Evolutionary conservation across 1,140 invertebrate genomes (phyloP), one percentile per base, ranked within the genome.

Genomic region (Trichonephila clavipes): DNA sequence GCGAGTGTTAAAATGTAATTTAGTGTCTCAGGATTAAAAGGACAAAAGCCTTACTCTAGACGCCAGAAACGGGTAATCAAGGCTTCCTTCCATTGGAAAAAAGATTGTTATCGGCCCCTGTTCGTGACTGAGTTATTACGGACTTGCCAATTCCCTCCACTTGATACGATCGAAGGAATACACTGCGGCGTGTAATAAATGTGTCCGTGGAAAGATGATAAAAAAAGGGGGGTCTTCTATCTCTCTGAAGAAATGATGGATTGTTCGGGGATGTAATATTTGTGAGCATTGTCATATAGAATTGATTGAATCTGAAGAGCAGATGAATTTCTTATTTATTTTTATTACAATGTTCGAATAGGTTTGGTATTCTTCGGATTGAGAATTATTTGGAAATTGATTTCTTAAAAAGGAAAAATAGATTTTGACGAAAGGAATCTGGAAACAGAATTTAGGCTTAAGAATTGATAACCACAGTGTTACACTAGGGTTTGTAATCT

Each of bases 1-100:
- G 72, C 34, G 72, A 77, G 72, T 77, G 72, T 77, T 77, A 77
- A 77, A 77, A 77, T 34, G 72, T 77, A 77, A 77, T 77, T 77
- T 77, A 28, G 16, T 40, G 72, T 40, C 72, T 77, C 24, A 10
- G 72, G 72, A 77, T 77, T 77, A 77, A 77, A 77, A 77, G 72
- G 72, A 77, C 72, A 19, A 77, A 77, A 34, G 72, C 72, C 72
- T 77, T 24, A 14, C 34, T 34, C 72, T 28, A 34, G 72, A 77
- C 16, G 72, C 72, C 28, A 34, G 28, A 77, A 77, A 40, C 72
- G 5, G 72, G 72, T 77, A 77, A 77, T 77, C 72, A 77, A 19
- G 14, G 72, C 14, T 40, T 40, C 28, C 18, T 19, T 34, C 18
- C 16, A 24, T 6, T 5, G 28, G 28, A 19, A 40, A 72, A 16